Evolutionary conservation across 2,797 vertebrate genomes (phyloP), one percentile per base, ranked within the genome.

Genomic region (Falco novaeseelandiae): DNA sequence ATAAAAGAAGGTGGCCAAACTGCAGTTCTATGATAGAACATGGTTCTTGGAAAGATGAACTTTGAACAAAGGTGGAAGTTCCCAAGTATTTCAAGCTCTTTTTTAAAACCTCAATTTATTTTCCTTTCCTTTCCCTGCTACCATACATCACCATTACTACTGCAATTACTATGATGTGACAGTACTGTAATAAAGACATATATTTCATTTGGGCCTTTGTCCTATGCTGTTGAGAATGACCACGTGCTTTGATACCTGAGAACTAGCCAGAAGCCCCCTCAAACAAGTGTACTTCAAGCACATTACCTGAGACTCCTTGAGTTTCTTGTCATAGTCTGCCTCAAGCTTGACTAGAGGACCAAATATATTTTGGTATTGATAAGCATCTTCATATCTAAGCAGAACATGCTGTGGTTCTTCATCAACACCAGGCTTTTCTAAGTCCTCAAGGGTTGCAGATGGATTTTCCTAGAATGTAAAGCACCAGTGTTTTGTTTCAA

Each of bases 311-410:
- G 99, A 99, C 98, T 99, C 99, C 96, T 99, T 99, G 38, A 99
- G 99, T 95, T 99, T 99, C 98, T 99, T 99, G 97, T 99, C 99
- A 48, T 99, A 99, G 89, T 99, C 99, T 1, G 99, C 99, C 97
- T 99, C 99, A 59, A 99, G 99, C 97, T 99, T 99, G 90, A 99
- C 99, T 77, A 99, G 97, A 12, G 99, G 99, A 8, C 99, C 99
- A 38, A 99, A 99, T 89, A 99, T 99, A 96, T 99, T 99, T 97
- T 99, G 99, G 98, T 99, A 99, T 94, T 99, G 99, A 97, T 99
- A 99, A 87, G 99, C 99, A 17, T 99, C 99, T 97, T 99, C 99
- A 0, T 99, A 99, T 93, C 99, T 98, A n/a, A 99, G 98, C 90
- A 99, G 97, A 85, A 99, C 99, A 2, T 99, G 99, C 97, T 99